Conservation (phyloP, 1,140 invertebrate genomes). For the Scaptomyza hsui region DNA sequence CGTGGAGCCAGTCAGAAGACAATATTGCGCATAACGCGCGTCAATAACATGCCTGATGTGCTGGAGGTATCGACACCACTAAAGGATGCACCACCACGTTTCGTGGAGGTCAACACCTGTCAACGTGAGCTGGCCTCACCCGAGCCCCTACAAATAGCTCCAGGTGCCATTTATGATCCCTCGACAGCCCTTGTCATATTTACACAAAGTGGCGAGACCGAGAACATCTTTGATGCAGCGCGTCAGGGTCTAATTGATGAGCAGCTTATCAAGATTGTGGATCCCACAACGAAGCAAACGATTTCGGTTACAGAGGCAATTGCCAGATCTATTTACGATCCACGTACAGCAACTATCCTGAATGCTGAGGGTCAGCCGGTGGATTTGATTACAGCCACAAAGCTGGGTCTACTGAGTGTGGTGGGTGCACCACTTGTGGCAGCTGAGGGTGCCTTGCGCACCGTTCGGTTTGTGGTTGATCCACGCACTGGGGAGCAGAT, state of each 20-base stretch:
- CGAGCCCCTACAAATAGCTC: slow-evolving; percentile 88
- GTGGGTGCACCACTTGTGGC: slow-evolving; percentile 89
- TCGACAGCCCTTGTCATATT: slow-evolving; percentile 89
- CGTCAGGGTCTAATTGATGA: slow-evolving; percentile 88
- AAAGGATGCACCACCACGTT: slow-evolving; percentile 79
- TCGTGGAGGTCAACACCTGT: slow-evolving; percentile 72
- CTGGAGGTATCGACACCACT: slow-evolving; percentile 87
- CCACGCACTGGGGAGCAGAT: slow-evolving; percentile 90
- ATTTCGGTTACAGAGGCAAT: slow-evolving; percentile 91
- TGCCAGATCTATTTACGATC: slow-evolving; percentile 89
- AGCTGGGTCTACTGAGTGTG: slow-evolving; percentile 89
- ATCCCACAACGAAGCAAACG: slow-evolving; percentile 89
- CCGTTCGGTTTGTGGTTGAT: slow-evolving; percentile 88
- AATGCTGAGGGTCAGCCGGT: slow-evolving; percentile 88
- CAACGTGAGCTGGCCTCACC: slow-evolving; percentile 85
- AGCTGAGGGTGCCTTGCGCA: slow-evolving; percentile 85
- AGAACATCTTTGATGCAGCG: slow-evolving; percentile 89
- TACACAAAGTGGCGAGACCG: slow-evolving; percentile 88
- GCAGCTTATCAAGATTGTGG: slow-evolving; percentile 89
- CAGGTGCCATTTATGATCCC: slow-evolving; percentile 90
- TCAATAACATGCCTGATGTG: slow-evolving; percentile 86
- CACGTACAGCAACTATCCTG: slow-evolving; percentile 89
- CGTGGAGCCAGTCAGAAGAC: slow-evolving; percentile 82
- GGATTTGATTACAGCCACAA: slow-evolving; percentile 90
- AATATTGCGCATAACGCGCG: slow-evolving; percentile 70